Conservation (phyloP, 2,797 vertebrate genomes). For the Acanthis flammea region DNA sequence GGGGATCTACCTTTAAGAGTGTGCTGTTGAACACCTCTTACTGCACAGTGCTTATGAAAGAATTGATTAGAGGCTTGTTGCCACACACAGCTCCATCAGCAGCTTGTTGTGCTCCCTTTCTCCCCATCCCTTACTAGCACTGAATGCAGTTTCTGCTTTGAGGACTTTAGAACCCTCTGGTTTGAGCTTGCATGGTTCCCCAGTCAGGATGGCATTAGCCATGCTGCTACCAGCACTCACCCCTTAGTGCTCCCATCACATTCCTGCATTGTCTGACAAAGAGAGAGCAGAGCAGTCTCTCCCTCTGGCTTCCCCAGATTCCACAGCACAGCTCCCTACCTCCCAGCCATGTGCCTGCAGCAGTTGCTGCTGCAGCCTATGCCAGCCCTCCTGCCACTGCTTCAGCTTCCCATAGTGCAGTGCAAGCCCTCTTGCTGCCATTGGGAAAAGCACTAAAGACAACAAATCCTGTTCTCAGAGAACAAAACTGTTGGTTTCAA, state of each 20-base stretch:
- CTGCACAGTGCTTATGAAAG: not conserved
- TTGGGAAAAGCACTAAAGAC: not conserved
- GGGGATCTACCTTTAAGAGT: not conserved
- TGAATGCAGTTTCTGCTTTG: not conserved
- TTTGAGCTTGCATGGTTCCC: not conserved
- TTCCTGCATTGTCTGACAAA: not conserved
- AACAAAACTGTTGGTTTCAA: not conserved
- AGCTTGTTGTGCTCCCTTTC: not conserved
- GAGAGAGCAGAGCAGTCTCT: not conserved
- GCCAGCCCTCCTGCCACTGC: not conserved
- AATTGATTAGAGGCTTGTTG: not conserved
- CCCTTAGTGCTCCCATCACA: not conserved
- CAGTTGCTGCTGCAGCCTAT: fast-evolving
- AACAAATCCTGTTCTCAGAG: not conserved
- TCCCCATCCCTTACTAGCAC: not conserved
- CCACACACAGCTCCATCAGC: not conserved
- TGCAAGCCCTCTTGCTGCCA: not conserved
- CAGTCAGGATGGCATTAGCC: not conserved
- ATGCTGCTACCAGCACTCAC: not conserved
- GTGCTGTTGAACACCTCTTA: not conserved
- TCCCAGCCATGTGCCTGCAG: not conserved
- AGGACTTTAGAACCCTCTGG: not conserved
- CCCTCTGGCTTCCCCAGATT: not conserved
- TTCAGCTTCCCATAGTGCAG: not conserved
- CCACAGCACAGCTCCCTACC: not conserved